Conservation (phyloP, 2,113 vertebrate species). For the Podilymbus podiceps region DNA sequence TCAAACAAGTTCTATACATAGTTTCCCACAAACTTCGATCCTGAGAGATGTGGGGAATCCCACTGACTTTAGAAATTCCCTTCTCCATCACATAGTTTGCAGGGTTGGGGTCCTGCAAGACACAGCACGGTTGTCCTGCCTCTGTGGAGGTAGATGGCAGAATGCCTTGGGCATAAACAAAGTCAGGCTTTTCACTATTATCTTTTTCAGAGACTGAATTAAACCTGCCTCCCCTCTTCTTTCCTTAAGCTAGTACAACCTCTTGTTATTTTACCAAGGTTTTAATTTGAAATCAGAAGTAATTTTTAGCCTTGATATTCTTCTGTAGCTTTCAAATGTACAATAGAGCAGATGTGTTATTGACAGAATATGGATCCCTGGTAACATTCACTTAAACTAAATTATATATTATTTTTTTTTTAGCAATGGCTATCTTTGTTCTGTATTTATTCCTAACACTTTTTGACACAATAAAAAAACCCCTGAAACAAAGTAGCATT, state of each 20-base stretch:
- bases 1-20: slow-evolving; percentile 58
- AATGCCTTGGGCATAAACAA: background rate
- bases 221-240: background rate
- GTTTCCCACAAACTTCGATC: slow-evolving; percentile 57
- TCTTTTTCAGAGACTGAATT: background rate
- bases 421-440: background rate
- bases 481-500: background rate
- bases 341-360: background rate
- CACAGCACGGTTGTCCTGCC: background rate
- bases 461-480: background rate
- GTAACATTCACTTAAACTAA: background rate
- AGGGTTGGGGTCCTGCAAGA: background rate
- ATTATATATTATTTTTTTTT: no score
- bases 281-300: slow-evolving; percentile 31
- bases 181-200: slow-evolving; percentile 15
- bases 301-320: background rate
- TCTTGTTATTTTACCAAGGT: background rate
- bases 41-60: slow-evolving; percentile 57
- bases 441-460: background rate
- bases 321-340: background rate
- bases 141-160: slow-evolving; percentile 21
- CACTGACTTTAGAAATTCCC: slow-evolving; percentile 54
- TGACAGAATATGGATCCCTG: background rate
- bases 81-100: background rate
- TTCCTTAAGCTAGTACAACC: background rate